Conservation (phyloP, 2,888 invertebrate genomes). For the Cheilosia grossa region DNA sequence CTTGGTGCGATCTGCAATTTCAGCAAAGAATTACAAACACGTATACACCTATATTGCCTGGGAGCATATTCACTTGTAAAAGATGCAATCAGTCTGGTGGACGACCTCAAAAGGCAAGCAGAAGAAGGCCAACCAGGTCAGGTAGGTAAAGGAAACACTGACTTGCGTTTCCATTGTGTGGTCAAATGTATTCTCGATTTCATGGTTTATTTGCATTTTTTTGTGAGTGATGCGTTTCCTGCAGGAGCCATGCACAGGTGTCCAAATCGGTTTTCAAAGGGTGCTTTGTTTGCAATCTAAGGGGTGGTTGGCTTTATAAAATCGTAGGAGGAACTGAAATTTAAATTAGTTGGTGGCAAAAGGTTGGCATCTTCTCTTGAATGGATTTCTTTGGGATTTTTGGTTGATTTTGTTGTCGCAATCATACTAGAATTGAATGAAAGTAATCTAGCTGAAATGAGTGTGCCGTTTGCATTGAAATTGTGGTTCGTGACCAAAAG, state of each 20-base stretch:
- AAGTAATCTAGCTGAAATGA: too few relatives aligned
- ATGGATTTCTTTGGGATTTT: too few relatives aligned
- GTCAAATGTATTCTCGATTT: slow-evolving; percentile 49
- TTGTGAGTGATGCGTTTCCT: slow-evolving; percentile 17
- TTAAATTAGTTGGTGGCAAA: too few relatives aligned
- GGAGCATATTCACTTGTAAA: slow-evolving; percentile 52
- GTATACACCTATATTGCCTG: neutral
- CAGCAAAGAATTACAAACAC: slow-evolving; percentile 20
- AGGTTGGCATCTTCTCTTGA: too few relatives aligned
- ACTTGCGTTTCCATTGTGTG: slow-evolving; percentile 46
- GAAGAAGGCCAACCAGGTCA: slow-evolving; percentile 24
- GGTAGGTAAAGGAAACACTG: slow-evolving; percentile 18
- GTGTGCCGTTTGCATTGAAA: too few relatives aligned
- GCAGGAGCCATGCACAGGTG: slow-evolving; percentile 35
- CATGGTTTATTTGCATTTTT: slow-evolving; percentile 34
- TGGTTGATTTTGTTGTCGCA: too few relatives aligned
- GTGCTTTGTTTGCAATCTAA: neutral
- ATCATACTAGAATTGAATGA: too few relatives aligned
- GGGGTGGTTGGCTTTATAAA: neutral
- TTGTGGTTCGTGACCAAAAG: too few relatives aligned
- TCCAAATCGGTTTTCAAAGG: slow-evolving; percentile 19
- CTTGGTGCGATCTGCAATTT: slow-evolving; percentile 59
- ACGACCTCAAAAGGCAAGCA: slow-evolving; percentile 30
- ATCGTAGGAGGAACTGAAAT: too few relatives aligned
- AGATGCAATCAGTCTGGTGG: slow-evolving; percentile 48